Evolutionary conservation across 2,797 vertebrate genomes (phyloP).

Genomic region (Lycodopsis pacificus): DNA sequence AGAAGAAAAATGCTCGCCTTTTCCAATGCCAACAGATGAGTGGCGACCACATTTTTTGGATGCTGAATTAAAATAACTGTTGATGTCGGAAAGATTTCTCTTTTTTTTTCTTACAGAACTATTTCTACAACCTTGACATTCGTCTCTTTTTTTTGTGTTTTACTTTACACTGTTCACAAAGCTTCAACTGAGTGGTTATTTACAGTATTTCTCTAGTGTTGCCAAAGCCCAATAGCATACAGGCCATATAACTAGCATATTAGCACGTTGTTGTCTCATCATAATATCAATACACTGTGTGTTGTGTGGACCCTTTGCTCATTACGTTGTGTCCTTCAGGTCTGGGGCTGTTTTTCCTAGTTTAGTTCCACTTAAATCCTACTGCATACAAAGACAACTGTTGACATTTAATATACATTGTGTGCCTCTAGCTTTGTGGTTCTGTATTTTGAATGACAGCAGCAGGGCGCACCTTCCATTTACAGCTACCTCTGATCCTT

Average conservation of each 20-base stretch:
- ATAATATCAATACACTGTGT: background rate
- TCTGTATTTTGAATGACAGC: background rate
- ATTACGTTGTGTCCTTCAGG: background rate
- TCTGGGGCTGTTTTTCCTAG: background rate
- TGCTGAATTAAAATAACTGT: conserved; percentile 53
- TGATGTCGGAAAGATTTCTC: conserved; percentile 18
- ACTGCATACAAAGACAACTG: background rate
- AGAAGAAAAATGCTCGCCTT: conserved; percentile 58
- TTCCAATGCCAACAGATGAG: conserved; percentile 32
- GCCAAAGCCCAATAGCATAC: background rate
- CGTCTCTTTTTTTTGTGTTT: conserved; percentile 1
- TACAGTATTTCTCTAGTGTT: background rate
- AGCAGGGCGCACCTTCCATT: background rate
- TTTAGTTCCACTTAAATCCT: background rate
- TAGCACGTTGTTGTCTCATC: background rate
- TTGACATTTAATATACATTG: background rate
- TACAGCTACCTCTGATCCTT: background rate
- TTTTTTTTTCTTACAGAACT: background rate
- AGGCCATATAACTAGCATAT: background rate
- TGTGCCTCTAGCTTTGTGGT: background rate
- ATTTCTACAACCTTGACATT: background rate
- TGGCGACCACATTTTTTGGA: conserved; percentile 44
- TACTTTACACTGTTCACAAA: conserved; percentile 1
- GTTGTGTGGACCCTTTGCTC: background rate
- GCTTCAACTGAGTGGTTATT: conserved; percentile 1